Evolutionary conservation across 2,888 invertebrate genomes (phyloP).

Genomic region (Ichneumoninae sp.): DNA sequence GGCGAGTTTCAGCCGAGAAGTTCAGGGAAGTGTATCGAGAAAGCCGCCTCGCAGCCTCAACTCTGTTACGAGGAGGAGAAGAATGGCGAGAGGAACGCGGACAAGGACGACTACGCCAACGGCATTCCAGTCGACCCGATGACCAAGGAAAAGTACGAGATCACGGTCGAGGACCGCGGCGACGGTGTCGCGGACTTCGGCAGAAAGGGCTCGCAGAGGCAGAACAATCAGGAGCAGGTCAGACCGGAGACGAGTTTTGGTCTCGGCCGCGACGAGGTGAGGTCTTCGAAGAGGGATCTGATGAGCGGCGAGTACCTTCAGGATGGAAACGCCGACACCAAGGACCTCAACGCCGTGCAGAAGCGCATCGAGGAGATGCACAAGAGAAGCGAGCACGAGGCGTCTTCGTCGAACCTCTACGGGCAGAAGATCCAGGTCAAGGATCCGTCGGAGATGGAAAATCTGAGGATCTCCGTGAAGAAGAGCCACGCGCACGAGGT

Average conservation of each 20-base stretch:
- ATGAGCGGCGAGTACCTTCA: conserved; percentile 64
- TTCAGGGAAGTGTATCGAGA: conserved; percentile 79
- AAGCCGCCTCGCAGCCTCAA: conserved; percentile 89
- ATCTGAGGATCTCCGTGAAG: conserved; percentile 63
- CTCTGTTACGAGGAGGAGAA: conserved; percentile 86
- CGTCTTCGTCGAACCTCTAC: conserved; percentile 30
- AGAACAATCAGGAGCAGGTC: conserved; percentile 73
- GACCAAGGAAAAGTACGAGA: conserved; percentile 79
- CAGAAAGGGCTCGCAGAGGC: conserved; percentile 76
- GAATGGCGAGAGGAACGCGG: conserved; percentile 65
- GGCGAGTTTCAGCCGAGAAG: conserved; percentile 78
- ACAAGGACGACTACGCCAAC: conserved; percentile 73
- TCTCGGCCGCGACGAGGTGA: conserved; percentile 76
- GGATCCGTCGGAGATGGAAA: conserved; percentile 71
- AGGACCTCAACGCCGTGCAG: conserved; percentile 71
- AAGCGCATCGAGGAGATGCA: conserved; percentile 79
- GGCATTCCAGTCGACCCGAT: conserved; percentile 70
- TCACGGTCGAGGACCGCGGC: conserved; percentile 78
- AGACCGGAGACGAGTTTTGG: conserved; percentile 81
- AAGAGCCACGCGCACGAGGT: conserved; percentile 69
- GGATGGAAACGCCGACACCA: conserved; percentile 54
- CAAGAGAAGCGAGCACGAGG: conserved; percentile 76
- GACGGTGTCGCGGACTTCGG: conserved; percentile 71
- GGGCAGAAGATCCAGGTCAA: conserved; percentile 69
- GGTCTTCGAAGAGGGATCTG: conserved; percentile 77